Evolutionary conservation across 2,113 vertebrate species (phyloP).

Genomic region (Todiramphus saurophagus): DNA sequence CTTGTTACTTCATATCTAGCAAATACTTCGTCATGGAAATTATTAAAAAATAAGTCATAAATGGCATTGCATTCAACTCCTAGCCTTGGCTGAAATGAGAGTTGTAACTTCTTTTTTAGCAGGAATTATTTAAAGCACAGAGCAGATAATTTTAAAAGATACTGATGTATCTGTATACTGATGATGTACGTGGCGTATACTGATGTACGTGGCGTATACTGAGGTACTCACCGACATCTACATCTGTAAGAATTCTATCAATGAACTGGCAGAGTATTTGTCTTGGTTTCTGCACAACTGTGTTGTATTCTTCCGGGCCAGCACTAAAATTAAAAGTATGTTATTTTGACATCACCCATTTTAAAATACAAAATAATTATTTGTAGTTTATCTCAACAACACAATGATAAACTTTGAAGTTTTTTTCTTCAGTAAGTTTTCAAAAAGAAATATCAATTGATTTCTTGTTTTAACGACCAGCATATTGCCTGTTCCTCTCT

Average conservation of each 20-base stretch:
- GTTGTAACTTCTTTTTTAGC: background rate
- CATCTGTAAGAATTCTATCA: constrained; percentile 93
- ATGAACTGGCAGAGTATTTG: constrained; percentile 98
- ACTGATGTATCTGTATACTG: background rate
- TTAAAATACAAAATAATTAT: background rate
- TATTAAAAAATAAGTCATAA: background rate
- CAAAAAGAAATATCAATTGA: background rate
- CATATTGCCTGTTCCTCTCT: background rate
- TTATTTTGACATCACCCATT: background rate
- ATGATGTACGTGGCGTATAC: too few species aligned
- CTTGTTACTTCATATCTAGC: background rate
- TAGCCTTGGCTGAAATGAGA: background rate
- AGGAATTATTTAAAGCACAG: background rate
- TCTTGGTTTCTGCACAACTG: constrained; percentile 91
- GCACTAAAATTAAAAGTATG: constrained; percentile 77
- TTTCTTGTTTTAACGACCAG: background rate
- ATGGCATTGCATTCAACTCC: background rate
- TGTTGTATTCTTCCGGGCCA: constrained; percentile 84
- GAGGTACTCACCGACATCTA: constrained; percentile 88
- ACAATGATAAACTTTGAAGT: background rate
- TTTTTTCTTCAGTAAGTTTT: background rate
- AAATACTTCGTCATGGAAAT: background rate
- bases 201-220: too few species aligned
- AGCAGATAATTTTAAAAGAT: background rate
- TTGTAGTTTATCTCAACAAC: background rate